phyloP scores from a whole-genome alignment of 1,140 invertebrate species.

The Drosophila setifemur region DNA sequence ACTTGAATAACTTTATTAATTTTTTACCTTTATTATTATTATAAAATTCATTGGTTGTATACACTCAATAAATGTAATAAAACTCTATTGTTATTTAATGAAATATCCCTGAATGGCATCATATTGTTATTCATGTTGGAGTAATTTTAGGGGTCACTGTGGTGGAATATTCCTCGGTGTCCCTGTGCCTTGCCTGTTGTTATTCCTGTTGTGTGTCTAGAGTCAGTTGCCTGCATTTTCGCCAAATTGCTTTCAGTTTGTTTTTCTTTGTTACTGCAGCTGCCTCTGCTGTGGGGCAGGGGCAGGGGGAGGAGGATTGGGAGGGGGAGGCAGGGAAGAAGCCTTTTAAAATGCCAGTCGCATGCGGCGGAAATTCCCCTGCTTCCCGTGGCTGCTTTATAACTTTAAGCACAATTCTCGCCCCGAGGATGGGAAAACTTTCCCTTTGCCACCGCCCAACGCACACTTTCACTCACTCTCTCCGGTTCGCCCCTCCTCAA shows the following conservation, averaged over 20 bases:
- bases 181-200: background rate
- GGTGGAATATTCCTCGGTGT: background rate
- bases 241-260: slow-evolving; percentile 47
- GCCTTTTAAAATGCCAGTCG: slow-evolving; percentile 35
- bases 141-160: no score
- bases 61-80: no score
- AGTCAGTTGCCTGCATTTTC: slow-evolving; percentile 27
- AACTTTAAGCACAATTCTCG: slow-evolving; percentile 20
- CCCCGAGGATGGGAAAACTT: slow-evolving; percentile 10
- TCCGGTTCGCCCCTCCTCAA: background rate
- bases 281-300: slow-evolving; percentile 2
- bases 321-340: background rate
- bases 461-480: background rate
- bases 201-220: background rate
- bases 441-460: background rate
- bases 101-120: no score
- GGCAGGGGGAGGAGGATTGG: no score
- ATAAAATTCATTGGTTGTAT: no score
- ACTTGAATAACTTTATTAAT: no score
- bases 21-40: no score
- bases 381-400: slow-evolving; percentile 4
- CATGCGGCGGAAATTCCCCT: slow-evolving; percentile 8
- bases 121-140: no score
- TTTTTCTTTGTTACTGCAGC: slow-evolving; percentile 13
- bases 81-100: no score